Evolutionary conservation across 2,888 invertebrate species (phyloP), one percentile per base, ranked within the genome.

Genomic region (Eilema griseolum): DNA sequence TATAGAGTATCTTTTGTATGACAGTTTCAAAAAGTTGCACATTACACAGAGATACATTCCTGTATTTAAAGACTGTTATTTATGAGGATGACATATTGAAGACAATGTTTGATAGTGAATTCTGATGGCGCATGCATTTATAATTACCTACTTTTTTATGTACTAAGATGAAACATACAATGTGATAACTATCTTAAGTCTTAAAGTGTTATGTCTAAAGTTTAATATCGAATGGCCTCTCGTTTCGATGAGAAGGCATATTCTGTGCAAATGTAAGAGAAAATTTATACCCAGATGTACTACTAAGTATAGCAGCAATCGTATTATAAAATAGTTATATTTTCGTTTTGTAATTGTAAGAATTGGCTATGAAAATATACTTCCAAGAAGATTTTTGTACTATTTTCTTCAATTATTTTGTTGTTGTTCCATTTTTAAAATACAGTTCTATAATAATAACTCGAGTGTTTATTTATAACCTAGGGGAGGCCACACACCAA

Each of bases 1-100:
- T 20, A 20, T 46, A 20, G 7, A 5, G 46, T 16, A 23, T 3
- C 23, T 70, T 71, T 61, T 56, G 28, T 72, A 67, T 71, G 52
- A 59, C 70, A 72, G 14, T 12, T 61, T 56, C 61, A 57, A 33
- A 41, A 41, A 66, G 57, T 61, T 61, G 28, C n/a, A 37, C 63
- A 65, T 65, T 33, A 65, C 52, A 65, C 26, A 59, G 3, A 62
- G 69, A 46, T 61, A 74, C 77, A 74, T 77, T 79, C 74, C 72
- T 65, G 26, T 31, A 14, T 68, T 12, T n/a, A 46, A 26, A 64
- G 60, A 65, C 65, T 69, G 28, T 52, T 7, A 28, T 24, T 62
- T 37, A 41, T 24, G 10, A 8, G 28, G 46, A 16, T 41, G 3
- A 46, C 46, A 14, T 52, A 20, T 11, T 46, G 12, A 37, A n/a